Conservation (phyloP, 2,797 vertebrate species). For the Ispidina picta region DNA sequence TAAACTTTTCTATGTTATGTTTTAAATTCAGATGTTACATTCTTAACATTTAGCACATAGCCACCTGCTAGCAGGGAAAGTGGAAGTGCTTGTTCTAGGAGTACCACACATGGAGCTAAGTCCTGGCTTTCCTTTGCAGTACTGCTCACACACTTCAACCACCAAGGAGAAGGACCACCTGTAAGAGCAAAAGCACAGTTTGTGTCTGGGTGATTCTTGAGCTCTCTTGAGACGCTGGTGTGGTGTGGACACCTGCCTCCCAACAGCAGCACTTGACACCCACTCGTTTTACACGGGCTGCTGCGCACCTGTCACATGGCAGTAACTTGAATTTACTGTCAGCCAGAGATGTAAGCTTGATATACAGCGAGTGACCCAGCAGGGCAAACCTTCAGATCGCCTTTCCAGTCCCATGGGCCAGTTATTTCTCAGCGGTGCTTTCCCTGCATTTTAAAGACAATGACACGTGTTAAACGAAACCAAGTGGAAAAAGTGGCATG, state of each 20-base stretch:
- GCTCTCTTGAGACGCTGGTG: background rate
- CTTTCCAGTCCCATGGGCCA: constrained; percentile 32
- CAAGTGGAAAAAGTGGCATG: background rate
- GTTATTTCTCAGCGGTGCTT: background rate
- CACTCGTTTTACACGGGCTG: constrained; percentile 19
- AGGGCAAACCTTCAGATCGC: constrained; percentile 53
- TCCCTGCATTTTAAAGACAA: background rate
- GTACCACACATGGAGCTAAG: background rate
- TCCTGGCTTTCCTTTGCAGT: background rate
- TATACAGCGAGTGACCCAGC: constrained; percentile 27
- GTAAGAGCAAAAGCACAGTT: background rate
- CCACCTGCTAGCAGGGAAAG: background rate
- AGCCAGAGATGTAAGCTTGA: background rate
- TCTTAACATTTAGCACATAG: background rate
- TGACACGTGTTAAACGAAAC: background rate
- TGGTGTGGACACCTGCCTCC: background rate
- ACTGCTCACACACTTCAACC: accelerated
- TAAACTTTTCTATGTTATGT: too few species aligned
- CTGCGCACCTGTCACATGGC: constrained; percentile 50
- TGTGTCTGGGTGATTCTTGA: accelerated
- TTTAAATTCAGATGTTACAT: background rate
- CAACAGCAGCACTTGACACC: background rate
- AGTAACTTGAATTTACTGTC: constrained; percentile 56
- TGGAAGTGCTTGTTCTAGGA: background rate
- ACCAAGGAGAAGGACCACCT: background rate